Percentiles rank a stretch among this genome's conserved stretches.
These are phyloP conservation scores for Varecia variegata DNA, from an alignment of 2,797 vertebrate species.

Conservation along the genomic window DNA sequence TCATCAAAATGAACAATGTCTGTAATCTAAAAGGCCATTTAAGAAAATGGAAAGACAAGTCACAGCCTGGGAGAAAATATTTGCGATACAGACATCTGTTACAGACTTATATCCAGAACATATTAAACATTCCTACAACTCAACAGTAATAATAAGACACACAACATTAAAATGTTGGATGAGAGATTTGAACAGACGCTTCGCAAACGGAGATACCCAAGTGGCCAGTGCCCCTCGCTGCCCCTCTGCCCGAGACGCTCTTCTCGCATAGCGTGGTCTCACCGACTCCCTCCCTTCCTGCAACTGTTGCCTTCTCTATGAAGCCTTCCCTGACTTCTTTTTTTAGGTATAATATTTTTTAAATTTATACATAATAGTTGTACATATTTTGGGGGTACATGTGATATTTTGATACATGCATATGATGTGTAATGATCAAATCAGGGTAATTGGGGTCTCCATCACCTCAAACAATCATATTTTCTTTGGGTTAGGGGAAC, in stretches of 20 bases:
- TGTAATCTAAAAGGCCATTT: not conserved
- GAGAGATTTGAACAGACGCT: not conserved
- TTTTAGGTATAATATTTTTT: not conserved
- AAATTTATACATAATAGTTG: not conserved
- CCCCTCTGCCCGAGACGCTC: not conserved
- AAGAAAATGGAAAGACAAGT: not conserved
- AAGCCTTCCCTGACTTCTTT: not conserved
- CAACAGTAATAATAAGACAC: fast-evolving
- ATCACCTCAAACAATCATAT: not conserved
- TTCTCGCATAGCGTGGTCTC: fast-evolving
- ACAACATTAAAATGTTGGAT: not conserved
- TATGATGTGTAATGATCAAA: not conserved
- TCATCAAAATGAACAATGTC: not conserved
- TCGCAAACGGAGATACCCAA: fast-evolving
- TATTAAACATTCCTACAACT: too few species aligned
- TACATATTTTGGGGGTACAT: not conserved
- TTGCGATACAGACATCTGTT: not conserved
- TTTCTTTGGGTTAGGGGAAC: not conserved
- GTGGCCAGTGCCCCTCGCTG: fast-evolving
- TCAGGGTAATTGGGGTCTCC: not conserved
- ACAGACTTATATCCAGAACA: not conserved
- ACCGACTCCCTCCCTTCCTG: not conserved
- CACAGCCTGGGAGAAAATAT: too few species aligned
- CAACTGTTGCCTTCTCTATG: fast-evolving
- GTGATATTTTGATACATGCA: not conserved